Conservation (phyloP, 2,888 invertebrate genomes). For the Epinotia ramella region DNA sequence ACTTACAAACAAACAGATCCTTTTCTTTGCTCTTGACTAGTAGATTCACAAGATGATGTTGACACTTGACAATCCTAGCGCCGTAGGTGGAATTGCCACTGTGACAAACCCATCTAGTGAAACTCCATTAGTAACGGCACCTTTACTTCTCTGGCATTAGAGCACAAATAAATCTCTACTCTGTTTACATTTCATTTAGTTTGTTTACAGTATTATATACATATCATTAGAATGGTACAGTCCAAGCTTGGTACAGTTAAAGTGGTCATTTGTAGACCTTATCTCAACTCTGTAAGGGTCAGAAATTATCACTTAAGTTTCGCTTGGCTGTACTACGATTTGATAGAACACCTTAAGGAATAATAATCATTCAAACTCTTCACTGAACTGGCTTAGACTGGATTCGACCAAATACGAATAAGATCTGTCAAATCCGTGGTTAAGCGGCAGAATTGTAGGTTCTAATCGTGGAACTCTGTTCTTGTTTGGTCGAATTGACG, state of each 20-base stretch:
- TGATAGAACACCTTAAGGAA: background rate
- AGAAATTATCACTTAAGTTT: background rate
- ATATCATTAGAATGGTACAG: too few species aligned
- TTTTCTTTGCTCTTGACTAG: too few species aligned
- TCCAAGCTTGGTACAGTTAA: background rate
- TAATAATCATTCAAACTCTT: background rate
- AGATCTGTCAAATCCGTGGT: too few species aligned
- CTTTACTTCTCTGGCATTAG: background rate
- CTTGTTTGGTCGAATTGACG: too few species aligned
- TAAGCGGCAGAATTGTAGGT: too few species aligned
- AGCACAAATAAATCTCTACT: background rate
- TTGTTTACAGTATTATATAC: too few species aligned
- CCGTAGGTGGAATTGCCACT: background rate
- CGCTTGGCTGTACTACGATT: background rate
- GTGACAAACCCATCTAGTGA: background rate
- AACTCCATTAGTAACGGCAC: background rate
- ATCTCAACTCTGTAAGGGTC: background rate
- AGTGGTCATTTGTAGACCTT: background rate
- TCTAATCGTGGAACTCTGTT: too few species aligned
- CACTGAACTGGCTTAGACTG: background rate
- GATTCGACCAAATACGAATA: too few species aligned
- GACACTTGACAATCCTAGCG: background rate
- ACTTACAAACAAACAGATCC: too few species aligned
- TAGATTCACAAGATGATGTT: background rate
- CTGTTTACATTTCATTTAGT: too few species aligned